Conservation (phyloP, 2,113 vertebrate species). For the Atrichornis clamosus region DNA sequence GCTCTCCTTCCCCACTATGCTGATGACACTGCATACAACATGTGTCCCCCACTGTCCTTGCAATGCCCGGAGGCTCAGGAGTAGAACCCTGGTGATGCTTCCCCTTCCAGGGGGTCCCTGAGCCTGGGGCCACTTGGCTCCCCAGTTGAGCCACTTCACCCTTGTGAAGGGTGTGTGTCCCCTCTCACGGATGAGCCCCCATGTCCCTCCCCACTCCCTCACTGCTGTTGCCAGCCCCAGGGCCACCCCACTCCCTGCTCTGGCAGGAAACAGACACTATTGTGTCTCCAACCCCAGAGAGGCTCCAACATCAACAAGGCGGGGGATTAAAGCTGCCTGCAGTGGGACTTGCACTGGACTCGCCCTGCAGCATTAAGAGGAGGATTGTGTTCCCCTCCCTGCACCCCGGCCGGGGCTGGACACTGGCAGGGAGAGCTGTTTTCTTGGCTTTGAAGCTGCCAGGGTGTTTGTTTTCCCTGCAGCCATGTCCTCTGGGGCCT, state of each 20-base stretch:
- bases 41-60: not conserved
- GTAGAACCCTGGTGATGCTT: not conserved
- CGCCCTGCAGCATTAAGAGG: not conserved
- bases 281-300: not conserved
- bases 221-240: rapidly evolving
- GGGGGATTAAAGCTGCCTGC: not conserved
- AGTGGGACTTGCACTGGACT: not conserved
- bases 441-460: conserved; percentile 13
- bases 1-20: not conserved
- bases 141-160: not conserved
- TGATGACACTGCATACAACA: not conserved
- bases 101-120: not conserved
- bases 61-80: rapidly evolving
- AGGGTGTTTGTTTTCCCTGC: conserved; percentile 10
- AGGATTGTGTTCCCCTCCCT: not conserved
- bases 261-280: not conserved
- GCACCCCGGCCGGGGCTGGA: rapidly evolving
- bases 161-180: not conserved
- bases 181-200: not conserved
- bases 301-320: conserved; percentile 46
- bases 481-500: not conserved
- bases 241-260: not conserved
- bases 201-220: rapidly evolving
- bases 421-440: not conserved
- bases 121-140: not conserved